Conservation (phyloP, 2,888 invertebrate species). For the Drymonia ruficornis region DNA sequence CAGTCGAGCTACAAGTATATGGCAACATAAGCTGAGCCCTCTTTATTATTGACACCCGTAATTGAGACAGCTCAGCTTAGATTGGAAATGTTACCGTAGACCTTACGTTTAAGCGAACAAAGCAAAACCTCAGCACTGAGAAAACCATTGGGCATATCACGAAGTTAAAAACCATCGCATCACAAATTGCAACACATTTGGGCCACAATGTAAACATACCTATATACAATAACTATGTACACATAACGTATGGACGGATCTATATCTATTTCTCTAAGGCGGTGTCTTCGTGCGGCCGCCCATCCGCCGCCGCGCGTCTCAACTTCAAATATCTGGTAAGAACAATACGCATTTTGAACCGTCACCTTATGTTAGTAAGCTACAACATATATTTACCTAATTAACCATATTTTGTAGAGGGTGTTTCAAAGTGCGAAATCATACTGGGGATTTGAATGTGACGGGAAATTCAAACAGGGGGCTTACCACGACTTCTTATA, state of each 20-base stretch:
- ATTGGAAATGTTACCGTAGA: too few relatives aligned
- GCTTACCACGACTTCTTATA: too few relatives aligned
- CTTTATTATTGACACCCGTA: too few relatives aligned
- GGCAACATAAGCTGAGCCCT: too few relatives aligned
- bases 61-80: too few relatives aligned
- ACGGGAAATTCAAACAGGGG: too few relatives aligned
- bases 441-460: too few relatives aligned
- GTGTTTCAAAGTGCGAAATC: too few relatives aligned
- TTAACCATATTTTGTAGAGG: not conserved
- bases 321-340: conserved; percentile 72
- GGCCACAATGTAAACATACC: conserved; percentile 79
- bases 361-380: conserved; percentile 41
- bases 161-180: conserved; percentile 9
- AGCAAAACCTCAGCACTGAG: not conserved
- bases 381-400: not conserved
- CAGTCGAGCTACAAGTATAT: too few relatives aligned
- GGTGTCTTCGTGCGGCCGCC: conserved; percentile 60
- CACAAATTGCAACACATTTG: conserved; percentile 21
- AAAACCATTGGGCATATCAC: conserved; percentile 8
- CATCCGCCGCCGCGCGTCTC: conserved; percentile 70
- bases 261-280: conserved; percentile 64
- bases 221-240: conserved; percentile 76
- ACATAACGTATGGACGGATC: conserved; percentile 57
- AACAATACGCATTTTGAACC: conserved; percentile 42
- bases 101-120: too few relatives aligned